Evolutionary conservation across 1,140 invertebrate species (phyloP).

Genomic region (Drosophila ironensis): DNA sequence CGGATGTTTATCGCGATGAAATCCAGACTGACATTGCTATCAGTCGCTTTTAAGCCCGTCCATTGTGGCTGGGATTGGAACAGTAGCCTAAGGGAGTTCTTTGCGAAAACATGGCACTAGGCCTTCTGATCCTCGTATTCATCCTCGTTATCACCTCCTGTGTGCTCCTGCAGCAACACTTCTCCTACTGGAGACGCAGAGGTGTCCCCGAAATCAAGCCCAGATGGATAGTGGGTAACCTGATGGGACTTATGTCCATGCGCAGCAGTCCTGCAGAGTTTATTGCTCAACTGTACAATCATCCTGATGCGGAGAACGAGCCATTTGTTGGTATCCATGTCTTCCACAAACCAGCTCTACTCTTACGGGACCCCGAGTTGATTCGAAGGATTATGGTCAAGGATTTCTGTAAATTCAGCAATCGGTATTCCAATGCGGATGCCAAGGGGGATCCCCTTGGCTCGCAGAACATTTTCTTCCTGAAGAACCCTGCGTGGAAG

Average conservation of each 20-base stretch:
- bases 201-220: constrained; percentile 79
- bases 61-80: not conserved
- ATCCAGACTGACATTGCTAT: too few relatives aligned
- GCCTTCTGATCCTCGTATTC: constrained; percentile 14
- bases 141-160: constrained; percentile 10
- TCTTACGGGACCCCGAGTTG: constrained; percentile 83
- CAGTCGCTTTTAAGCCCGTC: constrained; percentile 10
- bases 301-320: constrained; percentile 53
- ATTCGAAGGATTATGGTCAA: constrained; percentile 83
- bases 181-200: constrained; percentile 76
- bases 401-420: constrained; percentile 80
- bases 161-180: constrained; percentile 43
- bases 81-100: constrained; percentile 10
- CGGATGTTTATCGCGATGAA: too few relatives aligned
- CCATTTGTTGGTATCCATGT: constrained; percentile 82
- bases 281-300: constrained; percentile 57
- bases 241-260: constrained; percentile 60
- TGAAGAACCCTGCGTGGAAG: constrained; percentile 83
- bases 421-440: constrained; percentile 83
- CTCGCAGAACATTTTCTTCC: constrained; percentile 71
- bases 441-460: constrained; percentile 77
- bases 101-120: constrained; percentile 32
- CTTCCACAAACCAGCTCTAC: constrained; percentile 82
- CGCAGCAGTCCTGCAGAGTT: constrained; percentile 59
- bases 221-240: constrained; percentile 77